Percentiles rank a stretch among this genome's conserved stretches.
phyloP scores from a whole-genome alignment of 1,140 invertebrate genomes.

The Coenobita brevimanus region DNA sequence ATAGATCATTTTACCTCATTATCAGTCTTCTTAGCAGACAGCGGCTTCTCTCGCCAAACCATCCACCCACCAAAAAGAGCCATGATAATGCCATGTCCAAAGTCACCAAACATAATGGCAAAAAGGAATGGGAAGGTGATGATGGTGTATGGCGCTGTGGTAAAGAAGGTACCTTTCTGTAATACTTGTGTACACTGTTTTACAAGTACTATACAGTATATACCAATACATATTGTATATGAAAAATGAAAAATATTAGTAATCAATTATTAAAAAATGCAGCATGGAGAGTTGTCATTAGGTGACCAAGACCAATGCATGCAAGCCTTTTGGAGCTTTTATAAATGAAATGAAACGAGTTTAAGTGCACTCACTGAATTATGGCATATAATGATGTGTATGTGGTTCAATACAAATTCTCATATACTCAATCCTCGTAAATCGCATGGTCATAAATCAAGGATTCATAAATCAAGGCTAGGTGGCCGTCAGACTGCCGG shows the following conservation, averaged over 20 bases:
- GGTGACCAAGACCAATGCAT: no score
- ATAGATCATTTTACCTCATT: constrained; percentile 73
- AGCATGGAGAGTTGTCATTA: background rate
- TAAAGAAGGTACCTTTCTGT: no score
- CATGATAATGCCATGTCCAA: constrained; percentile 89
- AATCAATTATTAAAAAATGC: background rate
- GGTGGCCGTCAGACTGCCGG: no score
- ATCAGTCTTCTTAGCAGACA: constrained; percentile 72
- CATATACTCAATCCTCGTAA: no score
- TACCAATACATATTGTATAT: no score
- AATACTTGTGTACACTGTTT: no score
- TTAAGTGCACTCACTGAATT: background rate
- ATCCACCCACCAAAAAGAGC: constrained; percentile 78
- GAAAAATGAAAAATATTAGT: background rate
- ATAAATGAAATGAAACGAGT: no score
- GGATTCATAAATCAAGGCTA: no score
- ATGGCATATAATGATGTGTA: background rate
- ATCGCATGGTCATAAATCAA: no score
- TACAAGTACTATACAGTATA: no score
- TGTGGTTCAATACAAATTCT: no score
- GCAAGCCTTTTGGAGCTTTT: no score
- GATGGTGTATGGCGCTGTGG: constrained; percentile 92
- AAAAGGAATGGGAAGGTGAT: constrained; percentile 99
- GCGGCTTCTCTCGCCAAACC: constrained; percentile 75
- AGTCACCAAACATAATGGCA: constrained; percentile 98